Percentiles rank a stretch among this genome's conserved stretches.
Evolutionary conservation across 2,113 vertebrate genomes (phyloP).

Genomic region (Pungitius pungitius): DNA sequence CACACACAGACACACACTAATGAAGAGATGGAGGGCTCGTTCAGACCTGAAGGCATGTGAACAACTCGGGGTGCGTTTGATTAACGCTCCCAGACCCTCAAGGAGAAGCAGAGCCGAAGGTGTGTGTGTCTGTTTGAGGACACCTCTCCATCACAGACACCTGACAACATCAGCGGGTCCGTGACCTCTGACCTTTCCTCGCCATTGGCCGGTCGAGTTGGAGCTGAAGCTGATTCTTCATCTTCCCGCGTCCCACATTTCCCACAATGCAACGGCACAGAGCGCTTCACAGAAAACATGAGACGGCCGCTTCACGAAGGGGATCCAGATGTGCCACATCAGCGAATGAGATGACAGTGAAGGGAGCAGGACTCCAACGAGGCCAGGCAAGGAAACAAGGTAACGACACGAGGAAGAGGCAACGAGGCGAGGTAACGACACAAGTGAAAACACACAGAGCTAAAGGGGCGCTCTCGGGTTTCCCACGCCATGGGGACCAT

Average conservation of each 20-base stretch:
- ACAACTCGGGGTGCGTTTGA: constrained; percentile 19
- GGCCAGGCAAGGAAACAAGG: too few relatives aligned
- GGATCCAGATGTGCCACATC: too few relatives aligned
- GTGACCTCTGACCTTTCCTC: constrained; percentile 29
- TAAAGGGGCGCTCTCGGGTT: constrained; percentile 39
- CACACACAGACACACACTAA: constrained; percentile 12
- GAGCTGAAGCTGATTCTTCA: not conserved
- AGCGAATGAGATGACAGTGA: too few relatives aligned
- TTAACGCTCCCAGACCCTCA: constrained; percentile 35
- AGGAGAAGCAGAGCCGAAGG: constrained; percentile 13
- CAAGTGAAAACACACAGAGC: constrained; percentile 22
- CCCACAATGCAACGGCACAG: not conserved
- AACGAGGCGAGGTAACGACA: too few relatives aligned
- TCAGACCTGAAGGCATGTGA: constrained; percentile 2
- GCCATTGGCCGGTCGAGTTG: not conserved
- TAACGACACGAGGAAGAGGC: too few relatives aligned
- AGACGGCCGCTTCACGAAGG: too few relatives aligned
- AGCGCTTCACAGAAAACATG: not conserved
- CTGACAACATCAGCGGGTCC: constrained; percentile 3
- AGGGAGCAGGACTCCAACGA: too few relatives aligned
- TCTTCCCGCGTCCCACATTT: not conserved
- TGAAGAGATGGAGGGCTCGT: constrained; percentile 25
- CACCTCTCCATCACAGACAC: constrained; percentile 20
- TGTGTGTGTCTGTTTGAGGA: not conserved
- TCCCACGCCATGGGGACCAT: not conserved